These are phyloP conservation scores for Pemphigus obesinymphae DNA, from an alignment of 1,140 invertebrate species.

Conservation along the genomic window DNA sequence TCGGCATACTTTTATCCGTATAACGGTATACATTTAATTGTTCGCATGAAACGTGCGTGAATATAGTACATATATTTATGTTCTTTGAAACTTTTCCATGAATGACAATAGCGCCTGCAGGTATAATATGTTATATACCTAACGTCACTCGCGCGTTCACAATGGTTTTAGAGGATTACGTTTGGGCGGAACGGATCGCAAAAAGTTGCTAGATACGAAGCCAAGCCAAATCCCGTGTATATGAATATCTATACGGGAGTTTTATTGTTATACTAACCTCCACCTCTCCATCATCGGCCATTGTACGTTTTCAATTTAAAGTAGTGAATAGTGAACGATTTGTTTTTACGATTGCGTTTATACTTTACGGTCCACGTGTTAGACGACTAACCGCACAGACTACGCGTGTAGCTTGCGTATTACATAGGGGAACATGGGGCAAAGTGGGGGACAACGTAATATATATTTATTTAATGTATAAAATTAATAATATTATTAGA, in stretches of 20 bases:
- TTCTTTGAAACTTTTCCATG: background rate
- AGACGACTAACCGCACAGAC: too few species aligned
- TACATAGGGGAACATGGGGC: too few species aligned
- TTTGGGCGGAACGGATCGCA: background rate
- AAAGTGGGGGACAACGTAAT: too few species aligned
- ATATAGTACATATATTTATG: too few species aligned
- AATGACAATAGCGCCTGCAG: background rate
- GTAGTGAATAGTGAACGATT: conserved; percentile 20
- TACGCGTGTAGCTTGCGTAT: too few species aligned
- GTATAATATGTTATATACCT: too few species aligned
- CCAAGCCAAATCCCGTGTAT: background rate
- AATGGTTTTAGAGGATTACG: background rate
- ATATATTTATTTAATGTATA: too few species aligned
- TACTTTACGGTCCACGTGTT: conserved; percentile 2
- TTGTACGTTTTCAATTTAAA: conserved; percentile 12
- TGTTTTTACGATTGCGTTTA: background rate
- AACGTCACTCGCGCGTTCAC: background rate
- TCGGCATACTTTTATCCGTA: too few species aligned
- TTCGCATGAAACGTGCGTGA: too few species aligned
- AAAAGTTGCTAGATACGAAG: background rate
- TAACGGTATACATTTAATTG: too few species aligned
- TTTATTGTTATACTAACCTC: background rate
- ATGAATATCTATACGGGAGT: background rate
- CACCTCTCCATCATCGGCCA: too few species aligned
- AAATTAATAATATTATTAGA: too few species aligned